phyloP scores from a whole-genome alignment of 2,113 vertebrate species.

The Phocoena sinus region DNA sequence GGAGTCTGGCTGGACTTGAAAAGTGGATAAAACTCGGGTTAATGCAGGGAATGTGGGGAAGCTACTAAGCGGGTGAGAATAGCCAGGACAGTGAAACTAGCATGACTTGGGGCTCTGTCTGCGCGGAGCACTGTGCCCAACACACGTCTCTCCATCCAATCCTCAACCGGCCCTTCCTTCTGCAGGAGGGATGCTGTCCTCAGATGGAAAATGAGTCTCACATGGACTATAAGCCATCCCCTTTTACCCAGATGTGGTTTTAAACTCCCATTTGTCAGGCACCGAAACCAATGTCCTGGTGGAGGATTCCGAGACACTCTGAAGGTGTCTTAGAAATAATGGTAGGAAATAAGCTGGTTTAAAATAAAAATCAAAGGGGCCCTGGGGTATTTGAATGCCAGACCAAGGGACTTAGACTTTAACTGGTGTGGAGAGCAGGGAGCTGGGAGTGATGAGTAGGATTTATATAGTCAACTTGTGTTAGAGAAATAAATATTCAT shows the following conservation, averaged over 20 bases:
- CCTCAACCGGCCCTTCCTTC: background rate
- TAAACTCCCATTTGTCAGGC: background rate
- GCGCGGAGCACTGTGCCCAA: fast-evolving
- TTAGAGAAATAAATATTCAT: background rate
- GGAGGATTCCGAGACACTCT: background rate
- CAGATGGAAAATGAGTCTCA: background rate
- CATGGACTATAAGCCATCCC: background rate
- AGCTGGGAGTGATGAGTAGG: no score
- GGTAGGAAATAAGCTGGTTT: background rate
- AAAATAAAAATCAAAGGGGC: background rate
- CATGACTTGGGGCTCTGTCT: fast-evolving
- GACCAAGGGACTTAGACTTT: background rate
- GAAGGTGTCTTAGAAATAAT: background rate
- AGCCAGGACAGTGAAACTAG: fast-evolving
- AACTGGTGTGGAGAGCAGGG: no score
- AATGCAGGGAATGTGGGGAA: background rate
- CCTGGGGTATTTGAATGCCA: background rate
- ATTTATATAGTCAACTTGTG: background rate
- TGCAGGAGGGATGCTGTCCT: fast-evolving
- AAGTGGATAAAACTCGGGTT: fast-evolving
- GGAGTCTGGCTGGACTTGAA: fast-evolving
- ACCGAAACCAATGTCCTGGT: background rate
- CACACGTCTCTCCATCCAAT: fast-evolving
- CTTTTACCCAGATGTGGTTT: background rate
- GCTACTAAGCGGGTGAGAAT: fast-evolving